These are phyloP conservation scores for Rapana venosa DNA, from an alignment of 2,888 invertebrate genomes.

Conservation along the genomic window DNA sequence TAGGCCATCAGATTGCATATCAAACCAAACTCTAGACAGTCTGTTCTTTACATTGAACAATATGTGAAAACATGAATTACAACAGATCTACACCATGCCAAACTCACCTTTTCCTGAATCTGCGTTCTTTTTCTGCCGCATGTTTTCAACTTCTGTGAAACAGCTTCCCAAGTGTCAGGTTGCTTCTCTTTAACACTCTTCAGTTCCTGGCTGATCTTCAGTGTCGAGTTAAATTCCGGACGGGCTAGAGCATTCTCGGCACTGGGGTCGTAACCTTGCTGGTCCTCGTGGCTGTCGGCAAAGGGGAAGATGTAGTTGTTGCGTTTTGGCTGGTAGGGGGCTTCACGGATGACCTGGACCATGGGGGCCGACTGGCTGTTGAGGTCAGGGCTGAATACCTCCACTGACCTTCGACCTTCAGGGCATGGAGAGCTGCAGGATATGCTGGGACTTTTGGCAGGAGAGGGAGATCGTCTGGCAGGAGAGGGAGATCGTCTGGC, in stretches of 20 bases:
- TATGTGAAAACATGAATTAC: no score
- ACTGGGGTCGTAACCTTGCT: slow-evolving; percentile 46
- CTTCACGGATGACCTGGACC: slow-evolving; percentile 60
- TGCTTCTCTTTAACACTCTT: slow-evolving; percentile 57
- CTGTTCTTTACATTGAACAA: no score
- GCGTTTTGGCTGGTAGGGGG: slow-evolving; percentile 53
- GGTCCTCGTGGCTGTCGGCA: slow-evolving; percentile 44
- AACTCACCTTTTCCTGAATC: slow-evolving; percentile 69
- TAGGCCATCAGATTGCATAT: no score
- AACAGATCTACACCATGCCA: no score
- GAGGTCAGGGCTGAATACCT: not conserved
- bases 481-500: not conserved
- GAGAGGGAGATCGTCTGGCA: not conserved
- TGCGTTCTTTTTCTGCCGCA: slow-evolving; percentile 61
- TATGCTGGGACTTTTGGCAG: not conserved
- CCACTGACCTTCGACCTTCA: not conserved
- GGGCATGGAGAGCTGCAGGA: not conserved
- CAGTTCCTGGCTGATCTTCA: slow-evolving; percentile 65
- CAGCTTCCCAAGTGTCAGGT: slow-evolving; percentile 61
- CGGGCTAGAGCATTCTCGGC: slow-evolving; percentile 68
- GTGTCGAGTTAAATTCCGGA: slow-evolving; percentile 72
- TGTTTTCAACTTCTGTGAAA: slow-evolving; percentile 60
- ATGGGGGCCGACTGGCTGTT: not conserved
- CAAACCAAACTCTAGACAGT: no score
- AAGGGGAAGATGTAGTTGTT: slow-evolving; percentile 66